Evolutionary conservation across 2,888 invertebrate species (phyloP), one percentile per base, ranked within the genome.

Genomic region (Osmoderma eremita): DNA sequence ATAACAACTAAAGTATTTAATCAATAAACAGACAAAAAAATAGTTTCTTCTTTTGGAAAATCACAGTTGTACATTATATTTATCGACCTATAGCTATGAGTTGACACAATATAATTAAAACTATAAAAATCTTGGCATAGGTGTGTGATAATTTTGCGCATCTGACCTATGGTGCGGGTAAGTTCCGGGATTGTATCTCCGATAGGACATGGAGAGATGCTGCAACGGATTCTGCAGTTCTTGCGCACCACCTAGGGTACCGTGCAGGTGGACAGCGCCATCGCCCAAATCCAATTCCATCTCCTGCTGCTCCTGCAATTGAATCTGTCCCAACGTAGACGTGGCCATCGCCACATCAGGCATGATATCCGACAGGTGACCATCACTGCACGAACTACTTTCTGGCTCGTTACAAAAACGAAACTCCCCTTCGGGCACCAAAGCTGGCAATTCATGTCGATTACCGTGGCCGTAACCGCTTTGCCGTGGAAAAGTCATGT

Each of bases 331-430:
- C 78, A 86, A 86, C 71, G 87, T 91, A 71, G 88, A 91, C 65
- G 90, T 94, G 76, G 95, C 95, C 94, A 95, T 94, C 13, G 95
- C 95, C 75, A 95, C 94, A 83, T 96, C 95, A 0, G 95, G 95
- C 89, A 95, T 94, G 76, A 91, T 90, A 70, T 93, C 93, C 18
- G 91, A 88, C 69, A 92, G 83, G 75, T 90, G 90, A 75, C 93
- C 88, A 78, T 90, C 85, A 82, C 87, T 87, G 75, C 88, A 87
- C 41, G 87, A 86, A 78, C 84, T 86, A 72, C 84, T 84, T 72
- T 86, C 86, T 41, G 83, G 84, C 75, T 86, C 81, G 51, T 73
- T 76, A 0, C 75, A 72, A 70, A 80, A 81, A 48, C 81, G 77
- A 71, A 80, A 81, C 51, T 88, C 88, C 63, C 88, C 88, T 77